Conservation (phyloP, 2,113 vertebrate species). For the Oryzias celebensis region DNA sequence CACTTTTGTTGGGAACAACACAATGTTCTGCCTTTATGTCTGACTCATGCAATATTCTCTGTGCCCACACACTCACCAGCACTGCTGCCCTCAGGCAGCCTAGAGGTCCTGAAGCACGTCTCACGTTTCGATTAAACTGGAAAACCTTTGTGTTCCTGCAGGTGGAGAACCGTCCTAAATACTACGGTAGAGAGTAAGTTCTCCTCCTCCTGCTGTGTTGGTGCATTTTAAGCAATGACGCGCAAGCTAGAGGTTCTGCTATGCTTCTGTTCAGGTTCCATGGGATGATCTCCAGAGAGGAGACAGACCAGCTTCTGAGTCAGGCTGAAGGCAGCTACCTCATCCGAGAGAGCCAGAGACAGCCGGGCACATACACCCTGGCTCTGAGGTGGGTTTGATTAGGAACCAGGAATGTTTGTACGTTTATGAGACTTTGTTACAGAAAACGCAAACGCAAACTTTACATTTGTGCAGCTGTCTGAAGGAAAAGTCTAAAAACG, state of each 20-base stretch:
- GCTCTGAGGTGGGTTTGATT: slow-evolving; percentile 84
- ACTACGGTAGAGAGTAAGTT: slow-evolving; percentile 99
- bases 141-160: slow-evolving; percentile 58
- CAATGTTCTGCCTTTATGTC: slow-evolving; percentile 27
- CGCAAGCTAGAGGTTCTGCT: neutral
- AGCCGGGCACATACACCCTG: slow-evolving; percentile 96
- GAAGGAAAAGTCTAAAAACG: no score
- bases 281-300: slow-evolving; percentile 98
- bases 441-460: neutral
- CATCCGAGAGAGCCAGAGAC: slow-evolving; percentile 97
- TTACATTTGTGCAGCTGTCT: no score
- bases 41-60: slow-evolving; percentile 46
- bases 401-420: no score
- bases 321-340: slow-evolving; percentile 97
- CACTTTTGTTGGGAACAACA: slow-evolving; percentile 40
- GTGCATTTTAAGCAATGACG: no score
- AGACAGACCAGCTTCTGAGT: slow-evolving; percentile 90
- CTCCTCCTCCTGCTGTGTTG: neutral
- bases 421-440: neutral
- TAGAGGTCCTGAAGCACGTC: neutral
- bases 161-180: slow-evolving; percentile 97
- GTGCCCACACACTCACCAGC: slow-evolving; percentile 17
- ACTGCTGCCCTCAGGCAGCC: neutral
- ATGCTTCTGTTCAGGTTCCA: slow-evolving; percentile 82
- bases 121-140: neutral